Conservation (phyloP, 2,888 invertebrate genomes). For the Apomyelois bistriatella region DNA sequence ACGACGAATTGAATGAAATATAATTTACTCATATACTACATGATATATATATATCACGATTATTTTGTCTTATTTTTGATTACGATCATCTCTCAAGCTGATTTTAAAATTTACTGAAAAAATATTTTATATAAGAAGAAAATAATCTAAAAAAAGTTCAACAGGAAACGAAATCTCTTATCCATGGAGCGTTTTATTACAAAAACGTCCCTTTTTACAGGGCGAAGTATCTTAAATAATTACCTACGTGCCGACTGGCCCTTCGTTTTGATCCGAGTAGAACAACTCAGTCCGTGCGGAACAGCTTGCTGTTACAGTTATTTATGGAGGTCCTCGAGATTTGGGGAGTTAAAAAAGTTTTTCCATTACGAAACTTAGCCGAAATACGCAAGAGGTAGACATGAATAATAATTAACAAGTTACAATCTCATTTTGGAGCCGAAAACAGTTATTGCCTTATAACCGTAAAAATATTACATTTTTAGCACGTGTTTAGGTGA, state of each 20-base stretch:
- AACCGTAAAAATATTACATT: slow-evolving; percentile 13
- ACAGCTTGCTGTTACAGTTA: slow-evolving; percentile 74
- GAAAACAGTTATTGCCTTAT: slow-evolving; percentile 19
- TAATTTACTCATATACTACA: no score
- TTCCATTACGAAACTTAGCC: slow-evolving; percentile 69
- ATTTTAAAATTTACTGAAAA: no score
- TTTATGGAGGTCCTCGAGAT: slow-evolving; percentile 69
- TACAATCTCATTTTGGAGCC: slow-evolving; percentile 18
- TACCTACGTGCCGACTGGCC: slow-evolving; percentile 69
- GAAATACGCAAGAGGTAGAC: slow-evolving; percentile 51
- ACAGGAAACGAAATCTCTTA: slow-evolving; percentile 22
- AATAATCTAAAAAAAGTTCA: not conserved
- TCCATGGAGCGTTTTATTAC: slow-evolving; percentile 42
- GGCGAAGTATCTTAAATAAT: slow-evolving; percentile 59
- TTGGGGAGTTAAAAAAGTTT: slow-evolving; percentile 71
- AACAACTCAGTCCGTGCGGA: slow-evolving; percentile 66
- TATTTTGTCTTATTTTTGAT: no score
- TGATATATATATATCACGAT: no score
- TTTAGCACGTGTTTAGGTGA: slow-evolving; percentile 7
- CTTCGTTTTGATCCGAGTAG: slow-evolving; percentile 44
- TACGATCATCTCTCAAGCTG: no score
- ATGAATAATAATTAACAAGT: slow-evolving; percentile 64
- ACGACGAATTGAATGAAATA: no score
- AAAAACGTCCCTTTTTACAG: slow-evolving; percentile 36
- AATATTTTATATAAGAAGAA: not conserved